phyloP scores from a whole-genome alignment of 2,888 invertebrate species.

The Baccha elongata region DNA sequence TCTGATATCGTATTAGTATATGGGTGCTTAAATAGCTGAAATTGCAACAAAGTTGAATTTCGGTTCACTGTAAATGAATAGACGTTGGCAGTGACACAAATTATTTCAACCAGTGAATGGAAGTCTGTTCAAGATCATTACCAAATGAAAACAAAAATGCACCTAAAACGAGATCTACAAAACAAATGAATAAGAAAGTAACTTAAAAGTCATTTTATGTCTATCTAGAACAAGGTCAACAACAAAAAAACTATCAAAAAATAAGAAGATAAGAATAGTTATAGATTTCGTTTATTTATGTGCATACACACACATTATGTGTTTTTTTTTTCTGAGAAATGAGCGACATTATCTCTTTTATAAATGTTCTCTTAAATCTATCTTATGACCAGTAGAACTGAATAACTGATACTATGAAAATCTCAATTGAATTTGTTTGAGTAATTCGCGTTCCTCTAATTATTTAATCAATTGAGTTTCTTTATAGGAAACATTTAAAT shows the following conservation, averaged over 20 bases:
- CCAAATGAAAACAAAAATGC: constrained; percentile 55
- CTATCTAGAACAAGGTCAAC: constrained; percentile 65
- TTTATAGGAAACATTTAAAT: too few relatives aligned
- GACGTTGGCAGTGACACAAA: constrained; percentile 23
- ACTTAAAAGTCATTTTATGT: constrained; percentile 26
- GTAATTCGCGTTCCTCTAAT: too few relatives aligned
- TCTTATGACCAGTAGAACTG: too few relatives aligned
- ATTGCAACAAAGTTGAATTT: neutral
- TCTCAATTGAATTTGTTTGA: too few relatives aligned
- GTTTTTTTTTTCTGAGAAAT: too few relatives aligned
- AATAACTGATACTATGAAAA: too few relatives aligned
- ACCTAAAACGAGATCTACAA: constrained; percentile 14
- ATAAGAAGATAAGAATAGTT: neutral
- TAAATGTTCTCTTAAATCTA: constrained; percentile 7
- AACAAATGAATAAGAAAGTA: constrained; percentile 44
- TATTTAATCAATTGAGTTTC: too few relatives aligned
- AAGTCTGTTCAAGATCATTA: constrained; percentile 32
- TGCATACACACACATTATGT: too few relatives aligned
- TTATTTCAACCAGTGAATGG: neutral
- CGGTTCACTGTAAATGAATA: neutral
- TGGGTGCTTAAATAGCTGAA: neutral
- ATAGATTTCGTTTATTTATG: neutral
- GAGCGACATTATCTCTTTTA: too few relatives aligned
- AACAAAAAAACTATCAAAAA: constrained; percentile 17
- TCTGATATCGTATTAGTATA: too few relatives aligned